Conservation (phyloP, 2,797 vertebrate species). For the Megalops cyprinoides region DNA sequence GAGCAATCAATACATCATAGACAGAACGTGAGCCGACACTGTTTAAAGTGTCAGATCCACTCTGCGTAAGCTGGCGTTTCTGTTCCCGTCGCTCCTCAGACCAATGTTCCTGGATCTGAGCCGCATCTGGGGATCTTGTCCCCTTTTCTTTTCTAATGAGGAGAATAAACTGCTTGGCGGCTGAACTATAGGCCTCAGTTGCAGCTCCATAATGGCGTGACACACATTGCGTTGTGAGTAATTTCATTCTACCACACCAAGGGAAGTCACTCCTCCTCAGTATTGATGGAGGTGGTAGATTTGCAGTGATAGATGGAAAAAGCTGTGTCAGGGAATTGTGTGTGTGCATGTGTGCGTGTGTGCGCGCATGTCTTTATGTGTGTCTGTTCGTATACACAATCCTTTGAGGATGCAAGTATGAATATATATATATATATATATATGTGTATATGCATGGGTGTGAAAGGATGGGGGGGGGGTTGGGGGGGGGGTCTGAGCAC, state of each 20-base stretch:
- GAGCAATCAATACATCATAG: neutral
- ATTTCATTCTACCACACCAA: conserved; percentile 11
- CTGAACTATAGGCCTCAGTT: neutral
- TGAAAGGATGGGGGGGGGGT: neutral
- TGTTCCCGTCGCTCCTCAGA: neutral
- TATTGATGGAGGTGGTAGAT: neutral
- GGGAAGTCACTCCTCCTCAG: neutral
- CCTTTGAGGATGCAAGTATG: conserved; percentile 14
- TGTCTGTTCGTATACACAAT: neutral
- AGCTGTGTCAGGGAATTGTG: neutral
- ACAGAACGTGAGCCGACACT: neutral
- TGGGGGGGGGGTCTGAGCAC: neutral
- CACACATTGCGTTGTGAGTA: neutral
- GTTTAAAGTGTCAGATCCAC: neutral
- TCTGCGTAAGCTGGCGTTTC: neutral
- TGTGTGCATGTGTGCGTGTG: neutral
- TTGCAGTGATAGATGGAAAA: neutral
- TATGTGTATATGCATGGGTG: neutral
- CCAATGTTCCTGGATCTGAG: neutral
- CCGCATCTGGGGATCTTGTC: no score
- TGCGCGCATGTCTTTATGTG: neutral
- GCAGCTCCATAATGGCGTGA: no score
- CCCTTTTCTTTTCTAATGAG: neutral
- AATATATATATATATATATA: neutral
- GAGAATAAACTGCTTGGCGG: neutral